Base-by-base conservation (phyloP, 2,888 invertebrate species). In the Tricholauxania praeusta region DNA sequence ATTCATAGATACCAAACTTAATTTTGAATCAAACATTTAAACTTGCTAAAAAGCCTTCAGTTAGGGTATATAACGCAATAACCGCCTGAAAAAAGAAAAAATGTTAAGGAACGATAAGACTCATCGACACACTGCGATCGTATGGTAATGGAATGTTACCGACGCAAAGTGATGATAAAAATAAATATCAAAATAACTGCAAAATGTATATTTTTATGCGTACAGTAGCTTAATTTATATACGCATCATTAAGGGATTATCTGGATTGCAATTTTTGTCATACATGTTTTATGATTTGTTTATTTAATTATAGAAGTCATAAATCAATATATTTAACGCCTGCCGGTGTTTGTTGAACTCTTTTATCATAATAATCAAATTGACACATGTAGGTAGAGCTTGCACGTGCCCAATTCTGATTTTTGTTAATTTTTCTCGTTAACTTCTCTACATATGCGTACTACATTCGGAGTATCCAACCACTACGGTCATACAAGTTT, bases 341-440 rank as follows among this genome's bases (percentile, higher is more conserved):
- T 48, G 28, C 67, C 52, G 55, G 55, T 49, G 51, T 64, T 55
- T 7, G 57, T 52, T 72, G 69, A 72, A 63, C 59, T 32, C 49
- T 53, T 12, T 67, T 48, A 59, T 47, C 47, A 22, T 15, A 49
- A 64, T 55, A 63, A 52, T 59, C n/a, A 19, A 19, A 17, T 68
- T 68, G 19, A 65, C n/a, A 52, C 66, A 64, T 19, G 47, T 64
- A 59, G 3, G 14, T 57, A n/a, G 17, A n/a, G 22, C 8, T 15
- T 15, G 59, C 59, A 28, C 28, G 59, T 60, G 59, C 28, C 59
- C 15, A 28, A 15, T 60, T 22, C 15, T 60, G 28, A 15, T 7
- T 17, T 15, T 39, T 39, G 6, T 39, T 2, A 3, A 4, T 1
- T 39, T 39, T 7, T 39, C 8, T 39, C 39, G 39, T 39, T 10